Evolutionary conservation across 2,797 vertebrate species (phyloP), one percentile per base, ranked within the genome.

Genomic region (Brotula barbata): DNA sequence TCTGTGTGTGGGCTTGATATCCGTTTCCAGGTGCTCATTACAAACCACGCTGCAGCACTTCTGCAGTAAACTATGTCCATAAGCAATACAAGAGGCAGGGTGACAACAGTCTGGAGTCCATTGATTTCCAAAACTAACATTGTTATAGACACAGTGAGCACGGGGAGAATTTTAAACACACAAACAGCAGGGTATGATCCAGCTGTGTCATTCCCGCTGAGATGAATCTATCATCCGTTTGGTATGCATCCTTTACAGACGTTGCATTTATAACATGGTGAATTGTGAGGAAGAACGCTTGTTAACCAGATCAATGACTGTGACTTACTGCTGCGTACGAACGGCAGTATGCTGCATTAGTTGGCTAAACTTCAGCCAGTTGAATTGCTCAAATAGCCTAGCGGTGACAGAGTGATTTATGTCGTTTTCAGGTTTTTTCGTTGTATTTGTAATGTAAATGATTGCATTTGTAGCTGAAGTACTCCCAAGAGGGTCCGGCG

Each of bases 361-460:
- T 50, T 36, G 45, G 69, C 65, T 70, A 71, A 86, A 85, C 46
- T 68, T 61, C 63, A 76, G 75, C 73, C 78, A 80, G 73, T 77
- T 81, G 83, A 83, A 79, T 75, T 81, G 65, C 73, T 60, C 49
- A 21, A 68, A 66, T 65, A 82, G 78, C 75, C 61, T 57, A 58
- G 71, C 66, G 40, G 61, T 80, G 80, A 81, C 83, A 86, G 45
- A 50, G 58, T 89, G 85, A 89, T 88, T 87, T 73, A 87, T 85
- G 76, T 44, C 34, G 63, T 81, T 79, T 85, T 78, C 68, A 52
- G 67, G 64, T 56, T 65, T 71, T 76, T 58, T 73, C 71, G 60
- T 68, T 72, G 72, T 50, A 45, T 62, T n/a, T 78, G 45, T 71
- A 83, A 89, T 85, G 80, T 76, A 85, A 87, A 88, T 81, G 58